phyloP scores from a whole-genome alignment of 1,140 invertebrate species.

The Nixonia krombeini region DNA sequence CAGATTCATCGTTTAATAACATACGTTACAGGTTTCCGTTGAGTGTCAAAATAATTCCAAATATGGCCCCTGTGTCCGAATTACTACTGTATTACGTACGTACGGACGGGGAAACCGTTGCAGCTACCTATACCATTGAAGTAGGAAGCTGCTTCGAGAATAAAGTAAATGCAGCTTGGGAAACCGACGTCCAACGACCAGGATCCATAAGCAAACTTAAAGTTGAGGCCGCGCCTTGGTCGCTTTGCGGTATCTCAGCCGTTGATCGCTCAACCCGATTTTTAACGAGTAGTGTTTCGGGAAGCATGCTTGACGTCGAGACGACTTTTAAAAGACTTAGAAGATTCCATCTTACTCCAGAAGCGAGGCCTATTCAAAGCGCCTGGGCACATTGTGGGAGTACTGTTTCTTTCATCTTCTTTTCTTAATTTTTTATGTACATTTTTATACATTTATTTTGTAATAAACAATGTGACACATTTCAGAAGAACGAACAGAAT shows the following conservation, averaged over 20 bases:
- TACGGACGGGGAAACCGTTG: constrained; percentile 80
- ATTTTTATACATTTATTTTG: background rate
- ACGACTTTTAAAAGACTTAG: constrained; percentile 59
- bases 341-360: constrained; percentile 58
- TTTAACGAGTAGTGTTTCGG: constrained; percentile 51
- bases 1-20: too few species aligned
- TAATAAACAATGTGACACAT: too few species aligned
- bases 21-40: constrained; percentile 62
- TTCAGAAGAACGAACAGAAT: constrained; percentile 20
- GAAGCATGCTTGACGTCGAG: constrained; percentile 56
- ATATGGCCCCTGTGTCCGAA: constrained; percentile 81
- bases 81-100: constrained; percentile 85
- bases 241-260: constrained; percentile 75
- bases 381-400: constrained; percentile 61
- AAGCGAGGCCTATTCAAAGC: constrained; percentile 49
- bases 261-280: constrained; percentile 76
- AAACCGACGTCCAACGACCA: constrained; percentile 67
- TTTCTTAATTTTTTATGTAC: background rate
- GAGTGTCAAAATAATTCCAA: constrained; percentile 74
- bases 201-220: constrained; percentile 70
- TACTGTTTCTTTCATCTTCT: constrained; percentile 1
- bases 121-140: constrained; percentile 70
- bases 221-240: constrained; percentile 72
- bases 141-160: constrained; percentile 75
- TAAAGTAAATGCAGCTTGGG: constrained; percentile 72